Percentiles rank a stretch among this genome's conserved stretches.
Conservation (phyloP, 2,797 vertebrate genomes). For the Iguana delicatissima region DNA sequence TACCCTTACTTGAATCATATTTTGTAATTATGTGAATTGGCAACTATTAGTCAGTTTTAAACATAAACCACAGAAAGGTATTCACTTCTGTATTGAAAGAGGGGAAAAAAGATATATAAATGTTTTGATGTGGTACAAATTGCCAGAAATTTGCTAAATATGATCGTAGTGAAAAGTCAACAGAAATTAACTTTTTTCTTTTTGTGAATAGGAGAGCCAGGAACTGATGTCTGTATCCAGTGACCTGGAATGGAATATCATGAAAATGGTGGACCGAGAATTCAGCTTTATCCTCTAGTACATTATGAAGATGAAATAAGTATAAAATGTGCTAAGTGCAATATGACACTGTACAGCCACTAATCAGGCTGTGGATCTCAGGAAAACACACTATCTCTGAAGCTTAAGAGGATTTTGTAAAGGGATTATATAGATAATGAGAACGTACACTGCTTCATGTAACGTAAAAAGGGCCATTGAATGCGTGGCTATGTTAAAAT, state of each 20-base stretch:
- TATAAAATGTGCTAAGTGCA: neutral
- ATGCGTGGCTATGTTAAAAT: neutral
- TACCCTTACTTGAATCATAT: neutral
- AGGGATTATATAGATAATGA: slow-evolving; percentile 36
- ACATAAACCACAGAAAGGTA: neutral
- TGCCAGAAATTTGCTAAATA: neutral
- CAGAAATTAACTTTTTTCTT: neutral
- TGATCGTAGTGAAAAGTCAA: neutral
- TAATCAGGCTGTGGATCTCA: neutral
- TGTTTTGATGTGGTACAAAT: neutral
- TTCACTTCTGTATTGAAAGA: neutral
- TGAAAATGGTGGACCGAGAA: neutral
- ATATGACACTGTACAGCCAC: neutral
- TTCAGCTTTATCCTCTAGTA: neutral
- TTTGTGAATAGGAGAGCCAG: slow-evolving; percentile 2
- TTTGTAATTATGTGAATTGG: neutral
- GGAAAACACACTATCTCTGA: slow-evolving; percentile 4
- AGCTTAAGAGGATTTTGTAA: slow-evolving; percentile 33
- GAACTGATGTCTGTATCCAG: neutral
- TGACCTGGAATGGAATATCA: neutral
- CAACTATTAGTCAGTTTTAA: neutral
- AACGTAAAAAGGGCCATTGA: neutral
- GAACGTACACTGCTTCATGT: neutral
- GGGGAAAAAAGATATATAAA: neutral
- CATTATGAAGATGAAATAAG: neutral